Evolutionary conservation across 2,797 vertebrate genomes (phyloP).

Genomic region (Spinus pinus): DNA sequence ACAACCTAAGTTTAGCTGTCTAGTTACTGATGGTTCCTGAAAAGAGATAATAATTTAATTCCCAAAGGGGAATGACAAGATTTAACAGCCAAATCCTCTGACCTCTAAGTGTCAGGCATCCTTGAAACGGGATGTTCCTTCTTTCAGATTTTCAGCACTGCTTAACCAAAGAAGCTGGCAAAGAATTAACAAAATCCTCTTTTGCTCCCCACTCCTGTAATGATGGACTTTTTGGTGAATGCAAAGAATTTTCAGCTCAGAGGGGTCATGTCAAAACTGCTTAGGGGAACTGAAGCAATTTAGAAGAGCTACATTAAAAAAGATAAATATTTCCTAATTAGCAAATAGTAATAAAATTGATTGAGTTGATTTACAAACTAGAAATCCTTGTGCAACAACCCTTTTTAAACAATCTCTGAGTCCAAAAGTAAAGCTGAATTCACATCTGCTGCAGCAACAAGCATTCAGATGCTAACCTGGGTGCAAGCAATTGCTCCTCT

Average conservation of each 20-base stretch:
- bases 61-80: not conserved
- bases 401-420: not conserved
- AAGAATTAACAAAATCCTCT: not conserved
- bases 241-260: not conserved
- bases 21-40: not conserved
- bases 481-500: not conserved
- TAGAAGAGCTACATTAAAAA: not conserved
- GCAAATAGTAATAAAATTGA: not conserved
- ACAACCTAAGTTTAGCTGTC: not conserved
- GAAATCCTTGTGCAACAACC: not conserved
- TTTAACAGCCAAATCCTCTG: not conserved
- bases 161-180: not conserved
- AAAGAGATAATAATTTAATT: not conserved
- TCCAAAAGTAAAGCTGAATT: not conserved
- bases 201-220: not conserved
- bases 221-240: not conserved
- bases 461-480: not conserved
- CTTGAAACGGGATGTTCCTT: not conserved
- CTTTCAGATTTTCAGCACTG: not conserved
- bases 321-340: not conserved
- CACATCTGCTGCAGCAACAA: not conserved
- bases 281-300: not conserved
- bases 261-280: not conserved
- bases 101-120: not conserved
- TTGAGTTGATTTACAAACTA: accelerated